phyloP scores from a whole-genome alignment of 2,888 invertebrate genomes.

The Stratiomys singularior region DNA sequence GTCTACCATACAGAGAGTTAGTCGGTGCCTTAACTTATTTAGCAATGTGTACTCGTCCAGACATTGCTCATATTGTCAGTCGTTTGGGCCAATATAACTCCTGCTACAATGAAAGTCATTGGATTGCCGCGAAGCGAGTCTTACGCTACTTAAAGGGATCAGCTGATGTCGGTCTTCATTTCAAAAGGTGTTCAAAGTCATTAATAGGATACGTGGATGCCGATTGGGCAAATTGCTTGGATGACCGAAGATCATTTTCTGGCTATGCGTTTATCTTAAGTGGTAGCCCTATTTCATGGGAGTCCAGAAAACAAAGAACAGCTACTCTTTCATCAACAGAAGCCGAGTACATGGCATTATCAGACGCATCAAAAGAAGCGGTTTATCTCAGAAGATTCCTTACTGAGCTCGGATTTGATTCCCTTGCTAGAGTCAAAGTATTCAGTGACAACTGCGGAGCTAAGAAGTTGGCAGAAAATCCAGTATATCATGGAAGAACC shows the following conservation, averaged over 20 bases:
- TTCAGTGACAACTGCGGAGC: slow-evolving; percentile 3
- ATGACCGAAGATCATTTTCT: slow-evolving; percentile 45
- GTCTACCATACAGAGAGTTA: too few relatives aligned
- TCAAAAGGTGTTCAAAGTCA: accelerated
- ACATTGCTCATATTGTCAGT: too few relatives aligned
- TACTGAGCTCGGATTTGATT: background rate
- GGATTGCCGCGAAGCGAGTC: too few relatives aligned
- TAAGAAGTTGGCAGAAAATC: slow-evolving; percentile 45
- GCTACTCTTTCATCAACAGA: background rate
- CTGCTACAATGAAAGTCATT: too few relatives aligned
- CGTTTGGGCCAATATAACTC: too few relatives aligned
- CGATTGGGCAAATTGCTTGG: slow-evolving; percentile 41
- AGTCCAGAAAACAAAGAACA: background rate
- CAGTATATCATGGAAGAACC: slow-evolving; percentile 31
- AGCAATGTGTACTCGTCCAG: too few relatives aligned
- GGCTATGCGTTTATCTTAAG: background rate
- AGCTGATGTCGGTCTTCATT: too few relatives aligned
- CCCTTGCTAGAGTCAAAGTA: background rate
- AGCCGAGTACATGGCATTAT: background rate
- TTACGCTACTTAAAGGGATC: too few relatives aligned
- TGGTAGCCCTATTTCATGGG: background rate
- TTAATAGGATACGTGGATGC: slow-evolving; percentile 15
- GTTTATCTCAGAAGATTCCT: background rate
- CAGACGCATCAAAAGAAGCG: slow-evolving; percentile 17
- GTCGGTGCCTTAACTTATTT: too few relatives aligned